Evolutionary conservation across 37 sponge, comb jelly and placozoan species (phyloP), one percentile per base, ranked within the genome.

Genomic region (Corticium candelabrum): DNA sequence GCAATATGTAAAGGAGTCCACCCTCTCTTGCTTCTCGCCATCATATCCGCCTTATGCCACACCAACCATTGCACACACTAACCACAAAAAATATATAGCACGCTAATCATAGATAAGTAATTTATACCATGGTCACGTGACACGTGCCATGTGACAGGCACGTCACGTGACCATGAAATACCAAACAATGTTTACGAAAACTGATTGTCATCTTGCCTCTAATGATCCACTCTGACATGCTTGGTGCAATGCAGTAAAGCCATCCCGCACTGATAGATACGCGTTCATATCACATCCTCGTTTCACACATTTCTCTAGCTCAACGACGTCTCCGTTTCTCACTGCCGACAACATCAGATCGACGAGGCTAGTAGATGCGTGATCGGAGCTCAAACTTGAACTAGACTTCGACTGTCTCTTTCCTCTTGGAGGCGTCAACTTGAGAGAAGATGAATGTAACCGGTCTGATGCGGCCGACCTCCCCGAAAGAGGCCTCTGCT

Each of bases 31-130:
- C 73, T 29, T 7, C 36, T 4, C 35, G 21, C 4, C 33, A 5
- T 29, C 33, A 5, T 70, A 5, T 70, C 35, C 33, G 31, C 73
- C 21, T 34, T 70, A 7, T 70, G 73, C 73, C 73, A 70, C 35
- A 70, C 31, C 73, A 70, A 32, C 73, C 73, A 70, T 35, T 70
- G 73, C 33, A 70, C 4, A 70, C 73, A 70, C 73, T 70, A 43
- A 21, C 56, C n/a, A 27, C 62, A 21, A 50, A 50, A 50, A 50
- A 50, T 50, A 50, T 50, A 21, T 27, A 27, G 62, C 21, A 21
- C 11, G 62, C 21, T 50, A 27, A 50, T 21, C n/a, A n/a, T n/a
- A n/a, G n/a, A n/a, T n/a, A n/a, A n/a, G n/a, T n/a, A n/a, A n/a
- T n/a, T n/a, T n/a, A n/a, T n/a, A n/a, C n/a, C n/a, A n/a, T n/a